These are phyloP conservation scores for Antidorcas marsupialis DNA, from an alignment of 2,113 vertebrate species.

Conservation along the genomic window DNA sequence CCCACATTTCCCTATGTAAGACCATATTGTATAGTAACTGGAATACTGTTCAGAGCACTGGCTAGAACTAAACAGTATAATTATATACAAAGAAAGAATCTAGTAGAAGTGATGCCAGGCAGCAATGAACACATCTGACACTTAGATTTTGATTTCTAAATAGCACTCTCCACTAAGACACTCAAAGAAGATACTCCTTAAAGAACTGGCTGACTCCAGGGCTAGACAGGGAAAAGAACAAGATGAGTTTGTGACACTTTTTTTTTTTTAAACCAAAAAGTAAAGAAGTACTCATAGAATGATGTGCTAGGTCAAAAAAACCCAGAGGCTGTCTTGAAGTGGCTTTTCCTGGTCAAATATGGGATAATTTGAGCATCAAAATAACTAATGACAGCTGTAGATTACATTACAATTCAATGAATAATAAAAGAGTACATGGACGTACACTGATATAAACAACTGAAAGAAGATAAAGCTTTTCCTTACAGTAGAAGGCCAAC, in stretches of 20 bases:
- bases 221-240: neutral
- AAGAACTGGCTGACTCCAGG: neutral
- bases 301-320: neutral
- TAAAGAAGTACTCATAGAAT: neutral
- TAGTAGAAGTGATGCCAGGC: neutral
- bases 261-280: neutral
- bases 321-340: neutral
- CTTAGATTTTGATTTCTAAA: neutral
- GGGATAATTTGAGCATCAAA: neutral
- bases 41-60: constrained; percentile 86
- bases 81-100: constrained; percentile 81
- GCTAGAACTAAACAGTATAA: constrained; percentile 84
- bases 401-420: neutral
- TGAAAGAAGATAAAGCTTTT: neutral
- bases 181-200: neutral
- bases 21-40: constrained; percentile 83
- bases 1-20: constrained; percentile 86
- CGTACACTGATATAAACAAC: neutral
- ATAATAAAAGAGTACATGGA: neutral
- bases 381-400: neutral
- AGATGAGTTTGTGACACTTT: neutral
- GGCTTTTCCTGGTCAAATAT: neutral
- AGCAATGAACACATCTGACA: neutral
- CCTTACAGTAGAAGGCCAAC: neutral
- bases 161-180: neutral